Conservation (phyloP, 2,113 vertebrate species). For the Calypte anna region DNA sequence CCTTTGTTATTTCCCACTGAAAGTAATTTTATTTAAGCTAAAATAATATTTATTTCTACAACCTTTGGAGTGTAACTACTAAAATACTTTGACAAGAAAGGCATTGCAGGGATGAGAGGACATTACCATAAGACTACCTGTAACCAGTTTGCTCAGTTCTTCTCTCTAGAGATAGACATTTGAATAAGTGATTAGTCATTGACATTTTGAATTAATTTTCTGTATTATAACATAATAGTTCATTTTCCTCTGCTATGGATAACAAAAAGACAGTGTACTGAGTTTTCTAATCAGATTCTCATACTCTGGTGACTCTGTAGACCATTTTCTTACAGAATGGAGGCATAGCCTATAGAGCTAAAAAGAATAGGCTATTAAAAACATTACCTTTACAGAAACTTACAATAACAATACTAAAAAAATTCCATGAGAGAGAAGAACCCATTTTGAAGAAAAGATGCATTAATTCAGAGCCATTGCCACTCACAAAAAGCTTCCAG, state of each 20-base stretch:
- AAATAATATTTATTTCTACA: not conserved
- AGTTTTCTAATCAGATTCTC: constrained; percentile 50
- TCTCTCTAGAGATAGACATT: not conserved
- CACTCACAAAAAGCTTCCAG: not conserved
- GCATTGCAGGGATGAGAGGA: not conserved
- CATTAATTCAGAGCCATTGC: not conserved
- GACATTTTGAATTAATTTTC: constrained; percentile 10
- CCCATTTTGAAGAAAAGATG: not conserved
- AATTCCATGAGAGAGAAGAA: not conserved
- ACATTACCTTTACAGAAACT: not conserved
- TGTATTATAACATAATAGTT: not conserved
- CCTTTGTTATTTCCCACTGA: not conserved
- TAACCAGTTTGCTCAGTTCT: not conserved
- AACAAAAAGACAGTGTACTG: not conserved
- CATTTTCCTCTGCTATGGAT: constrained; percentile 10
- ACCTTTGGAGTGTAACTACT: not conserved
- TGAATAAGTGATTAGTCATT: constrained; percentile 18
- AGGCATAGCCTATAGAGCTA: not conserved
- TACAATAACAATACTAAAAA: constrained; percentile 2
- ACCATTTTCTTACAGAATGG: constrained; percentile 17
- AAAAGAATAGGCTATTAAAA: constrained; percentile 45
- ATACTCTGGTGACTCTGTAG: constrained; percentile 37
- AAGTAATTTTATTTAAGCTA: not conserved
- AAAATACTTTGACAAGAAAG: constrained; percentile 20
- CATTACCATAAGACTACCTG: not conserved